These are phyloP conservation scores for Ichneumon xanthorius DNA, from an alignment of 2,888 invertebrate species.

Conservation along the genomic window DNA sequence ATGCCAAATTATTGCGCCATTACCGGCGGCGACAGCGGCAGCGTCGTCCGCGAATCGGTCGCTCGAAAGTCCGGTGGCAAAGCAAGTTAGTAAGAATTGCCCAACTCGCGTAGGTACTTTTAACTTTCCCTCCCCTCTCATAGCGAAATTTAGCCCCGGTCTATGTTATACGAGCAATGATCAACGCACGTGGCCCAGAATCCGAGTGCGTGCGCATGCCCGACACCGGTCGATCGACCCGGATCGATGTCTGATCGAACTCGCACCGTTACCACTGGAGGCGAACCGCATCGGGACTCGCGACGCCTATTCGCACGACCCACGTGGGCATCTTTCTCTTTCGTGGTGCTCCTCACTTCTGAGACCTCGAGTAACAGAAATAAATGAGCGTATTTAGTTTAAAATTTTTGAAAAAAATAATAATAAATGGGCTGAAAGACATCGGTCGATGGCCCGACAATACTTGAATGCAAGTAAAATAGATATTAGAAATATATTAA, in stretches of 20 bases:
- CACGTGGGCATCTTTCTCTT: too few species aligned
- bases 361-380: too few species aligned
- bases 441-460: too few species aligned
- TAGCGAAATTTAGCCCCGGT: constrained; percentile 72
- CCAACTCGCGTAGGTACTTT: constrained; percentile 78
- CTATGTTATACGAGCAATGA: constrained; percentile 29
- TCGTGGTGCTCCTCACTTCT: too few species aligned
- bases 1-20: constrained; percentile 84
- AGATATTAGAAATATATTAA: too few species aligned
- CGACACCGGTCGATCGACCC: background rate
- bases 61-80: constrained; percentile 74
- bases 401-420: too few species aligned
- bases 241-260: constrained; percentile 38
- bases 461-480: too few species aligned
- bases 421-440: too few species aligned
- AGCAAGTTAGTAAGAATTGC: constrained; percentile 77
- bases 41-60: constrained; percentile 63
- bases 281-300: background rate
- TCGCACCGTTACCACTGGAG: constrained; percentile 34
- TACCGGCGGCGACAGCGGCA: constrained; percentile 53
- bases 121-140: constrained; percentile 79
- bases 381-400: too few species aligned
- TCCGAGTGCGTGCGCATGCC: background rate
- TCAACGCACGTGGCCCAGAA: constrained; percentile 38
- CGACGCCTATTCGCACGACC: background rate